Percentiles rank a stretch among this genome's conserved stretches.
Evolutionary conservation across 2,888 invertebrate genomes (phyloP).

Genomic region (Heterodera filipjevi): DNA sequence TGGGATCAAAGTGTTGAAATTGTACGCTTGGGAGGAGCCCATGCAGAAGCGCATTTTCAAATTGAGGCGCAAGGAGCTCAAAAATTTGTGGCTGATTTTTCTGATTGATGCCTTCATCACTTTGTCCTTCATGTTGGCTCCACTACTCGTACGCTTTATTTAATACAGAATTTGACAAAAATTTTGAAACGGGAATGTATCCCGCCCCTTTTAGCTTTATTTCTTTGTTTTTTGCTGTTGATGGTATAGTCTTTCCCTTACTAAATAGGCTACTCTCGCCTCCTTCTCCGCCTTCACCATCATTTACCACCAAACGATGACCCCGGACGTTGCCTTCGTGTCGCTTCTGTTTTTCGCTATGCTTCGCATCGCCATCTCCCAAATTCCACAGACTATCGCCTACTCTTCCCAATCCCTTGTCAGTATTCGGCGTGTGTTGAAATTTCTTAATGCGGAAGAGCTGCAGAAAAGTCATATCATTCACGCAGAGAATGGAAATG

Average conservation of each 20-base stretch:
- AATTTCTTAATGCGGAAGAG: slow-evolving; percentile 60
- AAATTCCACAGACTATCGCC: slow-evolving; percentile 70
- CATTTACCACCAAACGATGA: slow-evolving; percentile 73
- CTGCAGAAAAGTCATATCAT: slow-evolving; percentile 40
- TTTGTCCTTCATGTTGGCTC: slow-evolving; percentile 35
- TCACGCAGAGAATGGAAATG: background rate
- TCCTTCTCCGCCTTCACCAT: slow-evolving; percentile 83
- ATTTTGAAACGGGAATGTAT: too few relatives aligned
- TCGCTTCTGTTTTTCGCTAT: slow-evolving; percentile 84
- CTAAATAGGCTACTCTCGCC: slow-evolving; percentile 38
- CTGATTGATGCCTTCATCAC: slow-evolving; percentile 31
- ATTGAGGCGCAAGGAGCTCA: slow-evolving; percentile 37
- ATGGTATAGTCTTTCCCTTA: background rate
- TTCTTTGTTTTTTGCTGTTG: background rate
- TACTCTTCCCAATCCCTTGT: slow-evolving; percentile 42
- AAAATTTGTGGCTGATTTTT: slow-evolving; percentile 29
- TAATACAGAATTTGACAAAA: too few relatives aligned
- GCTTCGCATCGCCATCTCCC: slow-evolving; percentile 78
- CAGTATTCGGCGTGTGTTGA: slow-evolving; percentile 55
- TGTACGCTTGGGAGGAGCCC: slow-evolving; percentile 45
- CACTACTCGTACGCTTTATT: slow-evolving; percentile 33
- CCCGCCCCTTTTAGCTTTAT: too few relatives aligned
- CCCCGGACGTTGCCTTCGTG: slow-evolving; percentile 76
- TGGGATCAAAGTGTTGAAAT: slow-evolving; percentile 45
- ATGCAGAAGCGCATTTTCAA: slow-evolving; percentile 37